A percentile compares a stretch with the other conserved stretches of the same genome.
Evolutionary conservation across 2,113 vertebrate species (phyloP).

Genomic region (Sceloporus undulatus): DNA sequence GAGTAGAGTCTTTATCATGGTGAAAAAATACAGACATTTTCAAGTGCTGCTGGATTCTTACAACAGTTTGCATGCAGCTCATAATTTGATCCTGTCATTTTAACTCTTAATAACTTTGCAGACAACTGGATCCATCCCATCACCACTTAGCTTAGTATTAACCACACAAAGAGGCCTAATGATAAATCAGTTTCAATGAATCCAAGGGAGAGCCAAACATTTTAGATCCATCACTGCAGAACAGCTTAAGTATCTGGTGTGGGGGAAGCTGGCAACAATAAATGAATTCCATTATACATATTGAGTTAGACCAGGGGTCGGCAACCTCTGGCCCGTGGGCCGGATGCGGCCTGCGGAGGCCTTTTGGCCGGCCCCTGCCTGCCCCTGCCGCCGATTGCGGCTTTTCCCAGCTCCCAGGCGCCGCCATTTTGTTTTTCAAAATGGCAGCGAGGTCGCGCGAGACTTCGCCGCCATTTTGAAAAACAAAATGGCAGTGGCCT

Average conservation of each 20-base stretch:
- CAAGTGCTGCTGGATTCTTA: neutral
- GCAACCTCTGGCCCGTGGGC: too few relatives aligned
- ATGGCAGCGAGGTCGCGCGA: too few relatives aligned
- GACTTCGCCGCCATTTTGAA: too few relatives aligned
- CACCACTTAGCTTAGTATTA: slow-evolving; percentile 6
- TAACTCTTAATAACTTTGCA: neutral
- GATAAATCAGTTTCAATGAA: neutral
- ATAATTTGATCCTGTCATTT: neutral
- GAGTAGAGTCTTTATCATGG: neutral
- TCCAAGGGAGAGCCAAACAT: neutral
- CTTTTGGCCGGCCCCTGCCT: too few relatives aligned
- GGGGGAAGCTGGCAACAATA: neutral
- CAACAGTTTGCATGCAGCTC: too few relatives aligned
- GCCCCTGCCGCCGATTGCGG: too few relatives aligned
- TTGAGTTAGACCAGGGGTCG: too few relatives aligned
- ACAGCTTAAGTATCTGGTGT: neutral
- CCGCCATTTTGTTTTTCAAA: too few relatives aligned
- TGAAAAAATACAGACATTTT: neutral
- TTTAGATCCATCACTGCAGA: neutral
- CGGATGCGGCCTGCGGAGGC: too few relatives aligned
- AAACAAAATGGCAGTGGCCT: too few relatives aligned
- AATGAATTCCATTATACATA: neutral
- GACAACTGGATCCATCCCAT: neutral
- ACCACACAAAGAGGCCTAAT: neutral
- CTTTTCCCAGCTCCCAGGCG: too few relatives aligned